Evolutionary conservation across 2,888 invertebrate species (phyloP), one percentile per base, ranked within the genome.

Genomic region (Tenodera sinensis): DNA sequence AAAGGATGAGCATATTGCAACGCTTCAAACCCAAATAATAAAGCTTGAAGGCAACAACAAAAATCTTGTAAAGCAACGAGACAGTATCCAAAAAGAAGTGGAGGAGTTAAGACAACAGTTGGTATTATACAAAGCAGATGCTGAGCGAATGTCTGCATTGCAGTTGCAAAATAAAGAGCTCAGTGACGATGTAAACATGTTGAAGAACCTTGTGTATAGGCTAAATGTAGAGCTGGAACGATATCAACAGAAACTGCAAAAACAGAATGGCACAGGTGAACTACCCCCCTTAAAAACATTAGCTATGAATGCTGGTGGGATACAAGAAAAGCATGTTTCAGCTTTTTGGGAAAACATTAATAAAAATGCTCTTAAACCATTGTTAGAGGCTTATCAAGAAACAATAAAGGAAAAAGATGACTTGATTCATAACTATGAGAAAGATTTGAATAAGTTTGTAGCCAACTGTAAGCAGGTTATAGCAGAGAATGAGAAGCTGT

Each of bases 321-420:
- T 88, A 27, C 88, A 90, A 28, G 89, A 89, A 20, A 91, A 91
- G 28, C 90, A 90, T 27, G 87, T 91, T 81, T 12, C 88, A 88
- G 28, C 85, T 84, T 28, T 85, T 25, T 89, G 90, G 89, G 84
- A 42, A 15, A 88, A 83, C 25, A 81, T 89, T 34, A 89, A 88
- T 42, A 89, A 89, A 84, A 86, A 83, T 54, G 47, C 88, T 84
- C 88, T 90, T 90, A 91, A 94, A 0, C 97, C 97, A 0, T 93
- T 97, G 7, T 94, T 97, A 90, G 96, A 96, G 92, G 96, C 97
- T 0, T 97, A 97, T 92, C 96, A 97, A 92, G 97, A 97, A 92
- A 96, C 96, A 90, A 93, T 97, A 0, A 94, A 94, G 91, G 97
- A 97, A 91, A 97, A 97, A 92, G 96, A 96, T 89, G 95, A 95